Conservation (phyloP, 2,113 vertebrate genomes). For the Holacanthus passer region DNA sequence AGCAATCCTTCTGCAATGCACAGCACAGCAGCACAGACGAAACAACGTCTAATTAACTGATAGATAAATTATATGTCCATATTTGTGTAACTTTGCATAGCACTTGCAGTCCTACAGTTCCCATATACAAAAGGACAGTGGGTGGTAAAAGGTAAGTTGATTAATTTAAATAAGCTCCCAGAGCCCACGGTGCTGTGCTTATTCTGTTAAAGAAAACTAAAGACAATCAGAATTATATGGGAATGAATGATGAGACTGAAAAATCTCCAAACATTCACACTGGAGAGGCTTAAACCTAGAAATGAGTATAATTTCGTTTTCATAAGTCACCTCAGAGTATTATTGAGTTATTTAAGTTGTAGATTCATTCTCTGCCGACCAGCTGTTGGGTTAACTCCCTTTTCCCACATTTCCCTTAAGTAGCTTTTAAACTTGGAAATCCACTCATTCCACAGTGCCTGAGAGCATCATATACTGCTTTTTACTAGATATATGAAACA, state of each 20-base stretch:
- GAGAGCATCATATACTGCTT: neutral
- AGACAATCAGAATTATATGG: neutral
- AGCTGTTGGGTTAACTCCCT: neutral
- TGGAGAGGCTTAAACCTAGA: neutral
- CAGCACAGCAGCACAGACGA: no score
- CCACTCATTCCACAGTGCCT: neutral
- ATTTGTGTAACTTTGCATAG: neutral
- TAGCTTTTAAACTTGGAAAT: neutral
- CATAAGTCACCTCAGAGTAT: neutral
- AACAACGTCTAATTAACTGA: no score
- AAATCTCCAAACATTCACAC: neutral
- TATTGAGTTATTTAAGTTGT: neutral
- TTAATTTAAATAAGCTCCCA: no score
- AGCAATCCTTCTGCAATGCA: no score
- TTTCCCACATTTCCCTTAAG: no score
- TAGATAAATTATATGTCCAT: no score
- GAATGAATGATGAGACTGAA: no score
- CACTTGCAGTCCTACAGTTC: neutral
- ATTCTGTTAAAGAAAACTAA: no score
- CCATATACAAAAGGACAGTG: neutral
- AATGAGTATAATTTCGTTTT: neutral
- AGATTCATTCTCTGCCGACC: neutral
- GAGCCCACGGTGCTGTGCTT: no score
- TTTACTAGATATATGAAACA: neutral
- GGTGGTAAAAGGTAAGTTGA: no score